Percentiles rank a stretch among this genome's conserved stretches.
phyloP scores from a whole-genome alignment of 2,113 vertebrate genomes.

The Thryonomys swinderianus region DNA sequence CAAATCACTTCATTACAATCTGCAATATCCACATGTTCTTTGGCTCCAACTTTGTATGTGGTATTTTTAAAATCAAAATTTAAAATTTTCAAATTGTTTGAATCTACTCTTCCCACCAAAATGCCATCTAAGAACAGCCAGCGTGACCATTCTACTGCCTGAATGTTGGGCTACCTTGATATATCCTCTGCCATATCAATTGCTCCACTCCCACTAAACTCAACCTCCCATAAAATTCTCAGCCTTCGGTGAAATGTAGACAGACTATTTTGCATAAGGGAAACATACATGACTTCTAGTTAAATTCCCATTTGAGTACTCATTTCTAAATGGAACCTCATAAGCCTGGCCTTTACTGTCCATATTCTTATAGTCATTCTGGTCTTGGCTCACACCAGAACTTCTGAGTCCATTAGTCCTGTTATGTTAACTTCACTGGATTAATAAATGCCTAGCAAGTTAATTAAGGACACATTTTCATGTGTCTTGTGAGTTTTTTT shows the following conservation, averaged over 20 bases:
- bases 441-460: not conserved
- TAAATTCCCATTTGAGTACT: not conserved
- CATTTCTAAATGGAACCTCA: not conserved
- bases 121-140: not conserved
- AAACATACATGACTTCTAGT: not conserved
- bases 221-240: not conserved
- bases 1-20: not conserved
- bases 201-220: not conserved
- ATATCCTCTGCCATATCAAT: not conserved
- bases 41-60: not conserved
- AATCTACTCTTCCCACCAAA: not conserved
- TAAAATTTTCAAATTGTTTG: not conserved
- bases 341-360: not conserved
- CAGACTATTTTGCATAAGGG: not conserved
- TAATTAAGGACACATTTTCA: not conserved
- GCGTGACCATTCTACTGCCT: too few species aligned
- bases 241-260: not conserved
- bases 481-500: not conserved
- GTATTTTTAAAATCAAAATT: not conserved
- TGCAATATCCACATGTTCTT: not conserved
- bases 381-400: not conserved
- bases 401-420: not conserved
- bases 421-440: not conserved
- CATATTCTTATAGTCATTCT: not conserved
- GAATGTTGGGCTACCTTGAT: not conserved